Base-by-base conservation (phyloP, 2,113 vertebrate species). In the Gracilinanus agilis region DNA sequence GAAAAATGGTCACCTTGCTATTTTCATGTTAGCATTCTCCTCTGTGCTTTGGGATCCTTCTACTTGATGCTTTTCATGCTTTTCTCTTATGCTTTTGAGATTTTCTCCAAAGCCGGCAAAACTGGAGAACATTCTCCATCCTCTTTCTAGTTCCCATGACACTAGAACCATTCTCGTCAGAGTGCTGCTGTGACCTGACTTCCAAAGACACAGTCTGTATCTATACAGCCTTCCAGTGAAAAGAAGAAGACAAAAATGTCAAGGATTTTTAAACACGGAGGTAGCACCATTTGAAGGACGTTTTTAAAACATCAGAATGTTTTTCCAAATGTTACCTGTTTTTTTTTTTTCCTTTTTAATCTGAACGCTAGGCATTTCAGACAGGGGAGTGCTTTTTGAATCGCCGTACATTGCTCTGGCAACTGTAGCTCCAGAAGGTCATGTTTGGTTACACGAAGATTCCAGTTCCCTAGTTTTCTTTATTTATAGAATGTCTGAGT, bases 401-500 rank as follows among this genome's bases (percentile, higher is more conserved):
- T 2, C 55, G 4, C 93, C 53, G 1, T 25, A 25, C 55, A 23
- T 95, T 93, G 0, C 0, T 88, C 44, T 25, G 40, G 97, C 97
- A 97, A 90, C 90, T 61, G 94, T 96, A 53, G 11, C 91, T 96
- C 19, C 44, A 92, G 88, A 96, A 90, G 88, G 56, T 23, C 0
- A 11, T 25, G n/a, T 9, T 90, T 88, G 40, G 88, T 40, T 92
- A 83, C 67, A 94, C 96, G 5, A 93, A 7, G 94, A 95, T 53
- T 96, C 58, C 67, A 54, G n/a, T 91, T 98, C n/a, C 27, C 44
- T 95, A 3, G 0, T 94, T 98, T 97, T 92, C 83, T 96, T 94
- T 95, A 24, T 58, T 75, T 54, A 49, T 94, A 95, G 53, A 92
- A 6, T 88, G 25, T 67, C n/a, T 89, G n/a, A 90, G 9, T 91